These are phyloP conservation scores for Sycophila sp. DNA, from an alignment of 1,140 invertebrate genomes.

Conservation along the genomic window DNA sequence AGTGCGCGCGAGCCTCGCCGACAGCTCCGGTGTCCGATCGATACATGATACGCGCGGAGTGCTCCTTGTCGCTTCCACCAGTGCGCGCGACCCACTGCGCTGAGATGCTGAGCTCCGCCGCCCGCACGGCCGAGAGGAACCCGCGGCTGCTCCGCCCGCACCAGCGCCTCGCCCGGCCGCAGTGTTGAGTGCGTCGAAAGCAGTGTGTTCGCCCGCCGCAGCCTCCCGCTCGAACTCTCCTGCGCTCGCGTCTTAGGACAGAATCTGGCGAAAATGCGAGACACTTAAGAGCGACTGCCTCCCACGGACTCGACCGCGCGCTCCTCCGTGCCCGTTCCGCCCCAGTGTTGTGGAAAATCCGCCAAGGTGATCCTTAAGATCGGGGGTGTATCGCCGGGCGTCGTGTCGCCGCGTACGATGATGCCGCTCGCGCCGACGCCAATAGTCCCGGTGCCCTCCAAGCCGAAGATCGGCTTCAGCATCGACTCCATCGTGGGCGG, in stretches of 20 bases:
- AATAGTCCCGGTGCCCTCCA: conserved; percentile 82
- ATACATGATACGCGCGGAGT: conserved; percentile 1
- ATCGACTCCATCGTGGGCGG: conserved; percentile 93
- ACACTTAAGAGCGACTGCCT: background rate
- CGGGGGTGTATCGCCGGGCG: background rate
- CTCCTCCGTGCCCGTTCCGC: background rate
- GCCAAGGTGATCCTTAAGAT: conserved; percentile 20
- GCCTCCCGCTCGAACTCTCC: background rate
- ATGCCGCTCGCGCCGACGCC: conserved; percentile 90
- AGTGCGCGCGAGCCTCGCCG: background rate
- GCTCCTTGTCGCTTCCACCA: background rate
- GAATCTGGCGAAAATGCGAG: conserved; percentile 6
- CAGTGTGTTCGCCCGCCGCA: background rate
- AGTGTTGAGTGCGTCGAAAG: conserved; percentile 7
- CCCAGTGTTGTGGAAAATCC: background rate
- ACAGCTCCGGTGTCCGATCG: background rate
- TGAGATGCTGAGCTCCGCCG: background rate
- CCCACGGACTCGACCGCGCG: background rate
- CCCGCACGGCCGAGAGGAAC: background rate
- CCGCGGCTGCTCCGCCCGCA: background rate
- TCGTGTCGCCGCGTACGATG: conserved; percentile 71
- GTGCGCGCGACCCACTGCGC: conserved; percentile 8
- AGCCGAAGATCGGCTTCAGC: conserved; percentile 93
- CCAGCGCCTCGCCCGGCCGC: background rate
- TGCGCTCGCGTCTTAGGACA: background rate